phyloP scores from a whole-genome alignment of 2,888 invertebrate genomes.

The Cheilosia vernalis region DNA sequence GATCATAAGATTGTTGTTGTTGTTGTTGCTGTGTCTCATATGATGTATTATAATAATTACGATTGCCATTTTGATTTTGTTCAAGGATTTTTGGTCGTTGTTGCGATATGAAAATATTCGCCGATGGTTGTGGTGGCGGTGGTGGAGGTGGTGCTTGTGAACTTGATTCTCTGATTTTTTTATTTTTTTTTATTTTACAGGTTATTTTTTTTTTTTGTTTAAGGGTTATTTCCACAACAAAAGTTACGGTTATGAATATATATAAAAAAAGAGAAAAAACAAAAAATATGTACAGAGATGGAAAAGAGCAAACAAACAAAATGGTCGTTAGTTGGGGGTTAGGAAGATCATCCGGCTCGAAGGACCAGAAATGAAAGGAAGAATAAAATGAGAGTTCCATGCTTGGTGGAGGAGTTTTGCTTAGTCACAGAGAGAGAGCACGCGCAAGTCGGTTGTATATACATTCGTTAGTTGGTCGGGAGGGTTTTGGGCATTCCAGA shows the following conservation, averaged over 20 bases:
- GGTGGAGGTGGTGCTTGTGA: slow-evolving; percentile 79
- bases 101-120: slow-evolving; percentile 78
- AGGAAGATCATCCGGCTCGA: slow-evolving; percentile 49
- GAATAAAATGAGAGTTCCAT: slow-evolving; percentile 50
- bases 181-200: slow-evolving; percentile 47
- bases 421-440: slow-evolving; percentile 58
- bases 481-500: slow-evolving; percentile 56
- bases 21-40: slow-evolving; percentile 78
- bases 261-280: slow-evolving; percentile 30
- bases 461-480: slow-evolving; percentile 64
- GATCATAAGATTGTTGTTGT: slow-evolving; percentile 86
- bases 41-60: slow-evolving; percentile 82
- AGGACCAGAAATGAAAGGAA: slow-evolving; percentile 38
- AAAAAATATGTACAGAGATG: slow-evolving; percentile 64
- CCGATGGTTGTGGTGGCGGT: slow-evolving; percentile 77
- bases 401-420: slow-evolving; percentile 27
- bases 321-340: slow-evolving; percentile 38
- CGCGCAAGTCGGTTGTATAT: slow-evolving; percentile 54
- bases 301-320: slow-evolving; percentile 28
- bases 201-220: slow-evolving; percentile 38
- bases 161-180: slow-evolving; percentile 78
- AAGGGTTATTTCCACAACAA: slow-evolving; percentile 71
- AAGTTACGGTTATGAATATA: slow-evolving; percentile 49
- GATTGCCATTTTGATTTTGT: slow-evolving; percentile 79
- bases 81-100: slow-evolving; percentile 77